These are phyloP conservation scores for Tribolium madens DNA, from an alignment of 1,140 invertebrate species.

Conservation along the genomic window DNA sequence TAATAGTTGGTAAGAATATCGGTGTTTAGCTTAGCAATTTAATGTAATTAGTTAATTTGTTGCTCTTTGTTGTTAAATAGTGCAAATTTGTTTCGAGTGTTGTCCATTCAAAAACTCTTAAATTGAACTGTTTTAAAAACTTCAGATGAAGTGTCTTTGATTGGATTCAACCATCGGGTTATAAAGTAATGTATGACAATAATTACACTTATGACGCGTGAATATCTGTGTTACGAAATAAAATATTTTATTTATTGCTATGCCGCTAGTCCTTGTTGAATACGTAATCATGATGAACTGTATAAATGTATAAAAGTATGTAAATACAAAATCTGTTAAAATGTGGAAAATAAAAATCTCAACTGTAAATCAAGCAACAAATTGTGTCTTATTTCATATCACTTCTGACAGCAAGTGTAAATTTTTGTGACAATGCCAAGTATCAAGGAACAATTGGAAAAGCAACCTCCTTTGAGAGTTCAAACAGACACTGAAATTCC, in stretches of 20 bases:
- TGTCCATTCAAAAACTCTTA: neutral
- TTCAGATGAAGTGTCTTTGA: neutral
- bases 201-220: conserved; percentile 29
- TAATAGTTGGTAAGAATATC: conserved; percentile 42
- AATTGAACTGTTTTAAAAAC: neutral
- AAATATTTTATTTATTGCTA: conserved; percentile 39
- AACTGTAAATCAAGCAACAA: conserved; percentile 3
- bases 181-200: conserved; percentile 28
- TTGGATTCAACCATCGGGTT: neutral
- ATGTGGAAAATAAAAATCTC: conserved; percentile 46
- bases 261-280: conserved; percentile 42
- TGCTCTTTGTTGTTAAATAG: conserved; percentile 21
- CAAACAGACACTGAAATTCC: conserved; percentile 35
- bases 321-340: conserved; percentile 46
- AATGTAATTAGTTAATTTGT: conserved; percentile 35
- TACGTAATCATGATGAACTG: conserved; percentile 38
- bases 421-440: neutral
- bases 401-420: neutral
- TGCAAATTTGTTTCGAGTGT: neutral
- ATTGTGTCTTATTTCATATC: neutral
- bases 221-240: conserved; percentile 23
- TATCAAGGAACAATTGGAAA: conserved; percentile 34
- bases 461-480: conserved; percentile 25
- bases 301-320: conserved; percentile 45
- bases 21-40: conserved; percentile 28